Base-by-base conservation (phyloP, 2,113 vertebrate species). In the Pogona vitticeps region DNA sequence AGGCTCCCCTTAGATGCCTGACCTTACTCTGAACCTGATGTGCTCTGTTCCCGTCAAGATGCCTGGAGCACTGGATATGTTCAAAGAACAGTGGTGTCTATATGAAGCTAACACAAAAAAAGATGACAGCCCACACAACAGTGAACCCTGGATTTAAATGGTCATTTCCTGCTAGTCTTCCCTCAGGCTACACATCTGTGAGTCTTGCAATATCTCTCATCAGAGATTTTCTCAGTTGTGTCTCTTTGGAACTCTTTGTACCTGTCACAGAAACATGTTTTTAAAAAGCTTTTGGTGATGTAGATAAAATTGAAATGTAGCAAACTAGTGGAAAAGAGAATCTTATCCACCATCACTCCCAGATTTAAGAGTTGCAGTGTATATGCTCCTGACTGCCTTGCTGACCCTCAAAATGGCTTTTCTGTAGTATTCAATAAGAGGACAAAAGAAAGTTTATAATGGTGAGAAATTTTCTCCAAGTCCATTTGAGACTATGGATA, bases 261-360 rank as follows among this genome's bases (percentile, higher is more conserved):
- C 73, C 83, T 84, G 70, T 82, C 72, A 76, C 23, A 71, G 31
- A 71, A 76, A 65, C 85, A 82, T 76, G 72, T 76, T 75, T 73
- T 67, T 33, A 65, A 84, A 84, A 65, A 26, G 72, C 58, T 58
- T 65, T 67, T 65, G 40, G 79, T 36, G 18, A 68, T 31, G 59
- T 36, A 80, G 56, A 65, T 40, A 18, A 46, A 86, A 26, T 6
- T 21, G n/a, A 73, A 23, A 26, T 21, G 33, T 18, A 31, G 38
- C 14, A 72, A 63, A 33, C 38, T 80, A 63, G 67, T 73, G 58
- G 36, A 67, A 81, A 61, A 73, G 36, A n/a, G 15, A 33, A 33
- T 56, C 18, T 59, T 52, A 14, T 14, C 65, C 28, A 18, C 4
- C 15, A 1, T 14, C 70, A 52, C 17, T 31, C 2, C 6, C 21